Conservation (phyloP, 2,888 invertebrate species). For the Euplagia quadripunctaria region DNA sequence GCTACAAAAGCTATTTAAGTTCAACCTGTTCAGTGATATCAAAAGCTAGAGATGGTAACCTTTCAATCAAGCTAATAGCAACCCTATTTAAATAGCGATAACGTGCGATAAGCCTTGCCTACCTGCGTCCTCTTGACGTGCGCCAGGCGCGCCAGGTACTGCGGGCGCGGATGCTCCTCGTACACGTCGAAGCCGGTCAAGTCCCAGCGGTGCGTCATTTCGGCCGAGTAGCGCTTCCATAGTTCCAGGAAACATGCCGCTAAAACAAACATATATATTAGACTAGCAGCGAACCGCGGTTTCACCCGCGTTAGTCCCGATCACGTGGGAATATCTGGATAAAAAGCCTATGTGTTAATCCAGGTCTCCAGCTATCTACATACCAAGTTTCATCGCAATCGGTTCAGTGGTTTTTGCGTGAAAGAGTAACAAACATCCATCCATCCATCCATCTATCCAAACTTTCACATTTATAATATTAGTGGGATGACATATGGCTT, state of each 20-base stretch:
- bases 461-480: no score
- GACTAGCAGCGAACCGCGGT: no score
- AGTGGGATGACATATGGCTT: no score
- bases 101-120: background rate
- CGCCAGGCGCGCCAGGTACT: constrained; percentile 94
- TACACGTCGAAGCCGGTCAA: constrained; percentile 96
- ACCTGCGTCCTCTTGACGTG: constrained; percentile 92
- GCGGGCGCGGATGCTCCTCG: constrained; percentile 97
- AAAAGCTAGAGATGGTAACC: background rate
- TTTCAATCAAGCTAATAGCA: background rate
- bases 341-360: no score
- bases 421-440: no score
- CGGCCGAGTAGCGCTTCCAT: constrained; percentile 98
- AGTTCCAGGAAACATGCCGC: constrained; percentile 97
- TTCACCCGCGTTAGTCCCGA: no score
- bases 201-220: constrained; percentile 99
- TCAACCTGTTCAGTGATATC: background rate
- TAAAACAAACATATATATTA: constrained; percentile 57
- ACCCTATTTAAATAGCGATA: background rate
- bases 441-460: no score
- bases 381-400: no score
- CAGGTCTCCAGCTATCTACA: no score
- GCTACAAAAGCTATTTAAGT: no score
- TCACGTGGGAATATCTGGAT: no score
- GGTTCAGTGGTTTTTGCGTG: no score